Evolutionary conservation across 1,140 invertebrate genomes (phyloP).

Genomic region (Zophobas morio): DNA sequence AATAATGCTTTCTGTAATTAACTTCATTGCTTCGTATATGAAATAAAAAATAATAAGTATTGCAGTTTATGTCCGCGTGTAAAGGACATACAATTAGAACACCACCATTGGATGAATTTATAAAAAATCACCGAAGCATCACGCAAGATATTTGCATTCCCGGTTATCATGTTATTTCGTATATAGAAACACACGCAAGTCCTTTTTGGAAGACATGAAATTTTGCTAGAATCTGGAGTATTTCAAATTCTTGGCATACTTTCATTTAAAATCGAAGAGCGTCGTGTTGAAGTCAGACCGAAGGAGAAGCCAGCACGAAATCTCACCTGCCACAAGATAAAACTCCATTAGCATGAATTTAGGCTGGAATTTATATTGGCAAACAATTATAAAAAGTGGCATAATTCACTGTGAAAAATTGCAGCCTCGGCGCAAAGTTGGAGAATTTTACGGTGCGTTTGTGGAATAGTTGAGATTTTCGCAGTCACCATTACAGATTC

Average conservation of each 20-base stretch:
- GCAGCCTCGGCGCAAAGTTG: background rate
- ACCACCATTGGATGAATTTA: too few relatives aligned
- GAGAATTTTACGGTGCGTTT: background rate
- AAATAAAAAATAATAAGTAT: too few relatives aligned
- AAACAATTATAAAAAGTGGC: background rate
- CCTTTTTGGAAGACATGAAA: slow-evolving; percentile 5
- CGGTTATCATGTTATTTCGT: background rate
- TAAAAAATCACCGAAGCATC: background rate
- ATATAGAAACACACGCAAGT: slow-evolving; percentile 1
- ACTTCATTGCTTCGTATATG: too few relatives aligned
- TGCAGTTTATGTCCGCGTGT: too few relatives aligned
- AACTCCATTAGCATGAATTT: slow-evolving; percentile 3
- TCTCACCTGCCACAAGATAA: slow-evolving; percentile 10
- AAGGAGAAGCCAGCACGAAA: background rate
- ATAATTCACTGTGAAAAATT: slow-evolving; percentile 1
- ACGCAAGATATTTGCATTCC: background rate
- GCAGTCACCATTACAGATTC: background rate
- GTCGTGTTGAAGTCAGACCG: background rate
- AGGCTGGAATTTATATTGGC: background rate
- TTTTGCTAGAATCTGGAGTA: background rate
- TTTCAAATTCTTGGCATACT: slow-evolving; percentile 5
- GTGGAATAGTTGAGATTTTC: background rate
- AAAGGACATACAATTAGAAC: too few relatives aligned
- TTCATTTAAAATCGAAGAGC: slow-evolving; percentile 8
- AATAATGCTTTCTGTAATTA: too few relatives aligned